These are phyloP conservation scores for Sebastes hubbsi DNA, from an alignment of 2,797 vertebrate species.

Conservation along the genomic window DNA sequence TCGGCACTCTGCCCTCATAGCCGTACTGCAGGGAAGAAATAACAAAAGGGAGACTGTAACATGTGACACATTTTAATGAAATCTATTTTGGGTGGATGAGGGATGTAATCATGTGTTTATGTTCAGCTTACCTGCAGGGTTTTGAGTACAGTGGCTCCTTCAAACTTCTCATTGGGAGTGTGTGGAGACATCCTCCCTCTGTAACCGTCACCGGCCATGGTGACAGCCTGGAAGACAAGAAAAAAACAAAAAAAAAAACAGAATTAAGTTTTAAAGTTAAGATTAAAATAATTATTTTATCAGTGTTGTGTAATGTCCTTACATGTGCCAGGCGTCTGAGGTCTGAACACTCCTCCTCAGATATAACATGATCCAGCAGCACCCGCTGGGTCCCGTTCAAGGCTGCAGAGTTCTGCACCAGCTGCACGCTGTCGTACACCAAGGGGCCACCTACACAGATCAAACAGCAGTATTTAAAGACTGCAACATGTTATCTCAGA, in stretches of 20 bases:
- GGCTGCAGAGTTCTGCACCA: conserved; percentile 89
- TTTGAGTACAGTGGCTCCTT: conserved; percentile 95
- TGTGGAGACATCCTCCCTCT: conserved; percentile 94
- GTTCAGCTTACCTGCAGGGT: conserved; percentile 87
- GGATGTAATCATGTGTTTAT: not conserved
- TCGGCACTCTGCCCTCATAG: conserved; percentile 91
- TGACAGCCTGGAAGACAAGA: conserved; percentile 81
- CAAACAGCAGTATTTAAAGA: conserved; percentile 7
- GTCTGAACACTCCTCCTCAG: conserved; percentile 90
- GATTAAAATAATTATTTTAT: not conserved
- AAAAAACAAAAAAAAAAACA: not conserved
- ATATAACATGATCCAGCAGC: conserved; percentile 91
- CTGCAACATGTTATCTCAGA: not conserved
- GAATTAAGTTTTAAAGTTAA: not conserved
- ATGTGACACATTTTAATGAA: not conserved
- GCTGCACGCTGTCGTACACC: conserved; percentile 85
- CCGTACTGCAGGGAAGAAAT: conserved; percentile 84
- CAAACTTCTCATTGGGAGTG: conserved; percentile 96
- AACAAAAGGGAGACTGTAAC: not conserved
- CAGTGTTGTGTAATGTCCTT: conserved; percentile 51
- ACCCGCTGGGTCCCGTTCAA: conserved; percentile 94
- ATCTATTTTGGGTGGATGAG: not conserved
- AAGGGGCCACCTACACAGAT: conserved; percentile 87
- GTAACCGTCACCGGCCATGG: conserved; percentile 94
- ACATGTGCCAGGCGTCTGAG: conserved; percentile 90